Base-by-base conservation (phyloP, 2,888 invertebrate species). In the Orthonychiurus folsomi region DNA sequence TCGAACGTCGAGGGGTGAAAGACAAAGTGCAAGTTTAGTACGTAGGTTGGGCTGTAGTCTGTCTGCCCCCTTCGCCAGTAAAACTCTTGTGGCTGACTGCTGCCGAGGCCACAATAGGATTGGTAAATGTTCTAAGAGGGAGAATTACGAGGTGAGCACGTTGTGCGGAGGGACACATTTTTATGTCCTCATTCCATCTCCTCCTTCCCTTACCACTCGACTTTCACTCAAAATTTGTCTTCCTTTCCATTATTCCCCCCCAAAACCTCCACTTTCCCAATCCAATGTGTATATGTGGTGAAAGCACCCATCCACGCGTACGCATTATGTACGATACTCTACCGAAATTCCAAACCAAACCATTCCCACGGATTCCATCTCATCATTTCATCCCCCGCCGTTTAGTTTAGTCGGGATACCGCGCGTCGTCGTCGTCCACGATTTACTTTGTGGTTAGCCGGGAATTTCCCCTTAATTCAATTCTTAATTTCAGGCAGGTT, bases 101-200 rank as follows among this genome's bases (percentile, higher is more conserved):
- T n/a, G n/a, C n/a, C n/a, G n/a, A n/a, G n/a, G n/a, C n/a, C n/a
- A n/a, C n/a, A n/a, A n/a, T n/a, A n/a, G n/a, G n/a, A n/a, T n/a
- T n/a, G n/a, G n/a, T n/a, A n/a, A n/a, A n/a, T n/a, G n/a, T n/a
- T n/a, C n/a, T 50, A 56, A 65, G 62, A 63, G 63, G 61, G 63
- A 66, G 66, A 66, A 66, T 63, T 66, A 66, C 61, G 66, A 66
- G 64, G 66, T 66, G 64, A 64, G 64, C 66, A 66, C 66, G 66
- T 66, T 66, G 64, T 64, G 59, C 62, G 55, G 56, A 50, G 47
- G n/a, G 56, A 27, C 53, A 59, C 47, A 59, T 61, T 60, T 59
- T 59, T 65, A 62, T 65, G 56, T 56, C 56, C 54, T 48, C 52
- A 12, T 55, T 48, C 56, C 50, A 50, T 53, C 50, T 53, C 37